Evolutionary conservation across 2,797 vertebrate species (phyloP), one percentile per base, ranked within the genome.

Genomic region (Sebastes vulpes): DNA sequence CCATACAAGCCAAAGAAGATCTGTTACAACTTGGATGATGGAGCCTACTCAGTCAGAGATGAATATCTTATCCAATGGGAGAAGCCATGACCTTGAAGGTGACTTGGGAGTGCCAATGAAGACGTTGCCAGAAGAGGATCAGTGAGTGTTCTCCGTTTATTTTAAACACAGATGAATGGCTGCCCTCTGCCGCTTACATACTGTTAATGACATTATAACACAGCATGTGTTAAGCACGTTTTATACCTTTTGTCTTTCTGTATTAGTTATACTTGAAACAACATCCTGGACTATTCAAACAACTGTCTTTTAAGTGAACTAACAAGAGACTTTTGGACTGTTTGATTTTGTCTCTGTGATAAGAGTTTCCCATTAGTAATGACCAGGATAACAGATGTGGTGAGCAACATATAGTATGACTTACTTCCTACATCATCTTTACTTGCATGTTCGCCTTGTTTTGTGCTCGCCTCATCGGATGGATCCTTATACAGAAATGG

Each of bases 1-100:
- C 53, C 53, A 75, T 32, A 29, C 14, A 48, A 60, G 20, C 42
- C 26, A 68, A 77, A 67, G 58, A 35, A 32, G 20, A 25, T 35
- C 79, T 31, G 46, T 31, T 53, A 67, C 42, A 77, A 42, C 61
- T 72, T 77, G 69, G 57, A 87, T 3, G 78, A 98, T 98, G 97
- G 97, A 97, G 4, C 79, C 92, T 25, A 82, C 96, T 70, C 96
- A 98, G 89, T 96, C 97, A 0, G 98, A 98, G 93, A 97, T 97
- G 93, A 98, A 97, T 70, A 96, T 99, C 88, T 94, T 99, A 59
- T 96, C 97, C 89, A 99, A 99, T 0, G 98, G 98, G 79, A 99
- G 98, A 86, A 81, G 82, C 66, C 93, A 89, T 16, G 93, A 95
- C 35, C 95, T 96, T 0, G 16, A 84, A 0, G 95, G 96, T 0